phyloP scores from a whole-genome alignment of 1,140 invertebrate species.

The Halyomorpha halys region DNA sequence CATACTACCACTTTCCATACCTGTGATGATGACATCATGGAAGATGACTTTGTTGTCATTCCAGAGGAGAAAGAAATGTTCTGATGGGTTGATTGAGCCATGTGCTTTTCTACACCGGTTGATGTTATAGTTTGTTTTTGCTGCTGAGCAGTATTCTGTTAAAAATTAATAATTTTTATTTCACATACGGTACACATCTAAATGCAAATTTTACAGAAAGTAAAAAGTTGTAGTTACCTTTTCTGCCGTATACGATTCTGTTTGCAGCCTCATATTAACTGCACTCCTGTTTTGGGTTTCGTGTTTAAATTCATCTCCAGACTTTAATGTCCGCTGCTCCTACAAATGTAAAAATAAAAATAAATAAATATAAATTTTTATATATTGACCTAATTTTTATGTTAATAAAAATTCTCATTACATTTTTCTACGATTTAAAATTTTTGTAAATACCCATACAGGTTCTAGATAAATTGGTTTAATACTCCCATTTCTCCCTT shows the following conservation, averaged over 20 bases:
- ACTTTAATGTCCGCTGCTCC: constrained; percentile 68
- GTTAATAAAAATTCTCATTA: too few species aligned
- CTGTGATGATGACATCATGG: constrained; percentile 16
- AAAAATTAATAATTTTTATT: neutral
- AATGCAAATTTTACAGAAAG: neutral
- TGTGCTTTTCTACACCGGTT: constrained; percentile 62
- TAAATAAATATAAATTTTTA: too few species aligned
- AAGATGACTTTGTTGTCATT: constrained; percentile 10
- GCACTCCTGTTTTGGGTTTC: constrained; percentile 66
- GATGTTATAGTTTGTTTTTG: constrained; percentile 70
- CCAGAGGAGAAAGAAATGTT: constrained; percentile 53
- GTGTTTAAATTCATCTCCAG: constrained; percentile 70
- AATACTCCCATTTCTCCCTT: too few species aligned
- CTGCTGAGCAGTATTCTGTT: constrained; percentile 60
- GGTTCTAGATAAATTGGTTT: too few species aligned
- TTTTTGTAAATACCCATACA: too few species aligned
- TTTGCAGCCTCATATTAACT: constrained; percentile 68
- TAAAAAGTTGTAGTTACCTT: constrained; percentile 40
- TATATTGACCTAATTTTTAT: too few species aligned
- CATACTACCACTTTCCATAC: too few species aligned
- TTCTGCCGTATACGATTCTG: constrained; percentile 73
- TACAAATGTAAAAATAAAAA: constrained; percentile 38
- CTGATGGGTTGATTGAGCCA: constrained; percentile 58
- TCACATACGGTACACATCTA: neutral
- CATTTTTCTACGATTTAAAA: too few species aligned